Evolutionary conservation across 2,888 invertebrate species (phyloP).

Genomic region (Caenorhabditis sulstoni): DNA sequence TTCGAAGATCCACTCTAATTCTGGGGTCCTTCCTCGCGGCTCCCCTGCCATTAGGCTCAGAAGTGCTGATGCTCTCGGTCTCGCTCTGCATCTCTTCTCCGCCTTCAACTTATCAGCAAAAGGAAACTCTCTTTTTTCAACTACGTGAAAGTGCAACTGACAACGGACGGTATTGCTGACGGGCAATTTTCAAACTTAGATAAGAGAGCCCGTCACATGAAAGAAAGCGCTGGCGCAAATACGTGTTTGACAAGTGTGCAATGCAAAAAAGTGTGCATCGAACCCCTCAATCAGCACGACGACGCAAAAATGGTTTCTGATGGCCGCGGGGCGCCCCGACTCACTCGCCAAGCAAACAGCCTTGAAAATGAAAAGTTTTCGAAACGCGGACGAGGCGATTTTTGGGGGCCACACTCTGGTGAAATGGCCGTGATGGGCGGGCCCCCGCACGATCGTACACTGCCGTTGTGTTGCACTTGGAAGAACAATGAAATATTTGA

Average conservation of each 20-base stretch:
- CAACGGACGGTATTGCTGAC: conserved; percentile 42
- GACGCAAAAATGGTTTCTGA: conserved; percentile 33
- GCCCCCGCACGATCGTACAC: not conserved
- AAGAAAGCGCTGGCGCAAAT: conserved; percentile 26
- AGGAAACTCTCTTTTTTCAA: not conserved
- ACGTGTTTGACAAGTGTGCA: conserved; percentile 8
- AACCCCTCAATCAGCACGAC: conserved; percentile 44
- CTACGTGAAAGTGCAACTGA: conserved; percentile 28
- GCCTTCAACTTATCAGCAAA: not conserved
- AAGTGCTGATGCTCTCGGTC: conserved; percentile 7
- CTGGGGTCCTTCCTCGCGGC: not conserved
- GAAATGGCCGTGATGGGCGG: conserved; percentile 5
- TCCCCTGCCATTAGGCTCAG: not conserved
- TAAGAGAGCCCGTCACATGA: conserved; percentile 48
- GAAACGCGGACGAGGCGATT: not conserved
- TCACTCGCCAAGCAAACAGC: conserved; percentile 34
- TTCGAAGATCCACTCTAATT: conserved; percentile 10
- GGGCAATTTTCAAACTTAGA: conserved; percentile 29
- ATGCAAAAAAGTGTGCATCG: conserved; percentile 31
- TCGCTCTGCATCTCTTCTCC: not conserved
- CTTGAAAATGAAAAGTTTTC: conserved; percentile 47
- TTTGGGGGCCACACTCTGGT: conserved; percentile 28
- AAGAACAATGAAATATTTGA: conserved; percentile 16
- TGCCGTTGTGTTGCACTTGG: conserved; percentile 34
- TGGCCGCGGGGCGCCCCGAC: conserved; percentile 15